A percentile compares a stretch with the other conserved stretches of the same genome.
Evolutionary conservation across 23 tunicate genomes (phyloP).

Genomic region (Styela plicata): DNA sequence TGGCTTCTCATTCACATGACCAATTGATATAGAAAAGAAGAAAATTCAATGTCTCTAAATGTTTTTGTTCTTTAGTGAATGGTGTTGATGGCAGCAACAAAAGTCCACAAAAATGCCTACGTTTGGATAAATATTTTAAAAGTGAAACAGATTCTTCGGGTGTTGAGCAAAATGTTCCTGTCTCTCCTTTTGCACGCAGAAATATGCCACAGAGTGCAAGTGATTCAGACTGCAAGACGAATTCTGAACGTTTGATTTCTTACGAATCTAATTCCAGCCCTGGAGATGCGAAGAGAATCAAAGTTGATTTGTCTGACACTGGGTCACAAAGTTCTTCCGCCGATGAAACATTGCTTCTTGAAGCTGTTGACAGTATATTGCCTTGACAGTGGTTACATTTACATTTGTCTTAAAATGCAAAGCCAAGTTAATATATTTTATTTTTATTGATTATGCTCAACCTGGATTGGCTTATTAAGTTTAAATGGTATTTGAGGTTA

Average conservation of each 20-base stretch:
- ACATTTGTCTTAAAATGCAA: no score
- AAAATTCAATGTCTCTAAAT: no score
- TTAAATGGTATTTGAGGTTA: no score
- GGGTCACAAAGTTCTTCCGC: conserved; percentile 7
- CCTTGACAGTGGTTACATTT: not conserved
- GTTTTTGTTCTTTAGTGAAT: not conserved
- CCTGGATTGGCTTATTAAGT: no score
- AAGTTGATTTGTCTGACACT: not conserved
- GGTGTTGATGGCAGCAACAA: no score
- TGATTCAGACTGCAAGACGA: not conserved
- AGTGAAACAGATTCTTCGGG: not conserved
- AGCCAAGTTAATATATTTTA: no score
- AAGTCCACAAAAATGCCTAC: not conserved
- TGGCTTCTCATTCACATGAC: no score
- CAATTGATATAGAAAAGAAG: no score
- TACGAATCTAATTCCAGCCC: not conserved
- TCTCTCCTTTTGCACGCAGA: not conserved
- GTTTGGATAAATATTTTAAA: not conserved
- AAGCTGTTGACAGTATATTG: conserved; percentile 82
- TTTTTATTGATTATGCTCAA: no score
- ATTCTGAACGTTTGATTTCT: not conserved
- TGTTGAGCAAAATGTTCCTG: not conserved
- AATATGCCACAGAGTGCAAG: not conserved
- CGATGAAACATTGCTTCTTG: conserved; percentile 50
- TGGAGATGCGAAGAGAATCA: not conserved